These are phyloP conservation scores for Mesocricetus auratus DNA, from an alignment of 2,113 vertebrate species.

Conservation along the genomic window DNA sequence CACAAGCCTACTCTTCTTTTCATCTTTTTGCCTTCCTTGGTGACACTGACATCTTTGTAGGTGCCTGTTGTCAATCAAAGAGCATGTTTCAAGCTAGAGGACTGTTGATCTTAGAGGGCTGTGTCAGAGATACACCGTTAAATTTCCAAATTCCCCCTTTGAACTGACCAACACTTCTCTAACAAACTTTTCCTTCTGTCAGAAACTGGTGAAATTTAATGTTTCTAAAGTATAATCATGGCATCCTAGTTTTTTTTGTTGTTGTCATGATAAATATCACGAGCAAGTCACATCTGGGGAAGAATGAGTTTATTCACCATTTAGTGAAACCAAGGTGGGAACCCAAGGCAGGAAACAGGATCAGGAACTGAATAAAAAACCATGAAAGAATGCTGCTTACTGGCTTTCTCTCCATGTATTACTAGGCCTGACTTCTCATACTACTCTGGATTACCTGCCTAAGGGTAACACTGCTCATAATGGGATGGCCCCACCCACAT, in stretches of 20 bases:
- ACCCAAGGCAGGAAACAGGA: not conserved
- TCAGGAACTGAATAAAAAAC: not conserved
- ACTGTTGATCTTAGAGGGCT: not conserved
- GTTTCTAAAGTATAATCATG: not conserved
- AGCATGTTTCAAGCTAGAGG: not conserved
- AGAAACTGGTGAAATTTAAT: slow-evolving; percentile 16
- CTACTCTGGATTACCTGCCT: not conserved
- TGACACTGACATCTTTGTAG: not conserved
- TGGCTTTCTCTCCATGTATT: not conserved
- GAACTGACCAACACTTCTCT: not conserved
- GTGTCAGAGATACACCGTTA: not conserved
- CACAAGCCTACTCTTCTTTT: not conserved
- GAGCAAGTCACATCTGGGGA: not conserved
- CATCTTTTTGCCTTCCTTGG: not conserved
- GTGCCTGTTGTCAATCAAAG: not conserved
- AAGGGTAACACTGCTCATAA: no score
- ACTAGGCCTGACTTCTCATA: not conserved
- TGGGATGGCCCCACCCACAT: not conserved
- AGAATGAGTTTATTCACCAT: not conserved
- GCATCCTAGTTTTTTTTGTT: not conserved
- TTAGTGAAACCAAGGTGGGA: not conserved
- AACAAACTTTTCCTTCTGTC: slow-evolving; percentile 34
- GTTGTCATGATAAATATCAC: not conserved
- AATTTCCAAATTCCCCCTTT: not conserved
- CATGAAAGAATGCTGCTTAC: not conserved